Base-by-base conservation (phyloP, 2,888 invertebrate genomes). In the Dicycla oo region DNA sequence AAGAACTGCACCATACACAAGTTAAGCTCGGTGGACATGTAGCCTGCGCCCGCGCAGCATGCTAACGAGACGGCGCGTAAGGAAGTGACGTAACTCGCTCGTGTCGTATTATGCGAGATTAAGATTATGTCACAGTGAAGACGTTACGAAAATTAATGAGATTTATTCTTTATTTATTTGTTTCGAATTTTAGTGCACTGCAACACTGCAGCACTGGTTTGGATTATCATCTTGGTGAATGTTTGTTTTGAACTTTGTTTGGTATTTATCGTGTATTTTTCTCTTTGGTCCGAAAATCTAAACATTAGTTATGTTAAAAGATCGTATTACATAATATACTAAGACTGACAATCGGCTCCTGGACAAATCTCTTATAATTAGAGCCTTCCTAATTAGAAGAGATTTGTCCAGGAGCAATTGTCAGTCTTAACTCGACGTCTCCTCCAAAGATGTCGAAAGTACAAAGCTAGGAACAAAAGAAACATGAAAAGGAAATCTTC, bases 11-110 rank as follows among this genome's bases (percentile, higher is more conserved):
- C 47, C 51, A 54, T 65, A 67, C 54, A 56, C 54, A 75, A 71
- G 65, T 47, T 53, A 69, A 69, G 73, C 78, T 75, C 69, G 69
- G 79, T 71, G 83, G 85, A 86, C 78, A 81, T 84, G 81, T 82
- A 84, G 80, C 78, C 45, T 67, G 68, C 72, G 79, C 69, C 53
- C 54, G 66, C 75, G 76, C 72, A 80, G 77, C 75, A 84, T 84
- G 67, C 74, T 71, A 82, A 82, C 75, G 68, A 81, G 56, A 43
- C 6, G 56, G 60, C 74, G 64, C 60, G 56, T 43, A 56, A 72
- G 84, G 84, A 84, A 83, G 72, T 84, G 84, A 78, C 68, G 72
- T 72, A 78, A 83, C 64, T 64, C 66, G 57, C 54, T 57, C 57
- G 64, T 63, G 43, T 62, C 45, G 43, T 56, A 58, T 68, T 66